These are phyloP conservation scores for Volucella inanis DNA, from an alignment of 2,888 invertebrate genomes.

Conservation along the genomic window DNA sequence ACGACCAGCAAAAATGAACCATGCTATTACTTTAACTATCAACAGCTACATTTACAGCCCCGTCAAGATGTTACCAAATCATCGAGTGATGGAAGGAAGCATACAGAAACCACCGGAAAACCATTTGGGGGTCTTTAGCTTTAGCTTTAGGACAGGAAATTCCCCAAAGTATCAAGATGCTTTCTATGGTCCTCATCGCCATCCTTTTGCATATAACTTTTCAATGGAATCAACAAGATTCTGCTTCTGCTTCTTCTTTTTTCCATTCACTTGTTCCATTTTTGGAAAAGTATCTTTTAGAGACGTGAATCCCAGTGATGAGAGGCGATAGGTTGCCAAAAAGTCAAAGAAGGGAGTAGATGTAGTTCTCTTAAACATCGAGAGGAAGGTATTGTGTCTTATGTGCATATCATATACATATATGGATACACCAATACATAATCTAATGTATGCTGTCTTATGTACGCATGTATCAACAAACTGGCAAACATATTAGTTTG, in stretches of 20 bases:
- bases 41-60: constrained; percentile 67
- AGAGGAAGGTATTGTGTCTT: too few relatives aligned
- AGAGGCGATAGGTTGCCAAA: not conserved
- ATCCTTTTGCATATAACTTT: constrained; percentile 62
- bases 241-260: constrained; percentile 26
- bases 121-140: constrained; percentile 63
- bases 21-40: constrained; percentile 64
- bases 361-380: too few relatives aligned
- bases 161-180: constrained; percentile 59
- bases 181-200: constrained; percentile 14
- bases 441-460: too few relatives aligned
- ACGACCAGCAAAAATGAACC: constrained; percentile 27
- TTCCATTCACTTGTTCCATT: constrained; percentile 1
- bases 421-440: too few relatives aligned
- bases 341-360: constrained; percentile 10
- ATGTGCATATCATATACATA: too few relatives aligned
- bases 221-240: constrained; percentile 61
- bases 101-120: constrained; percentile 53
- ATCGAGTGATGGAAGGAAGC: not conserved
- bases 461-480: not conserved
- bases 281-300: constrained; percentile 11
- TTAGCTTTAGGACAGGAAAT: constrained; percentile 68
- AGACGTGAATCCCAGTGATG: constrained; percentile 13
- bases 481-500: constrained; percentile 41
- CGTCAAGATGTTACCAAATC: constrained; percentile 53